Evolutionary conservation across 1,140 invertebrate genomes (phyloP), one percentile per base, ranked within the genome.

Genomic region (Lethocerus indicus): DNA sequence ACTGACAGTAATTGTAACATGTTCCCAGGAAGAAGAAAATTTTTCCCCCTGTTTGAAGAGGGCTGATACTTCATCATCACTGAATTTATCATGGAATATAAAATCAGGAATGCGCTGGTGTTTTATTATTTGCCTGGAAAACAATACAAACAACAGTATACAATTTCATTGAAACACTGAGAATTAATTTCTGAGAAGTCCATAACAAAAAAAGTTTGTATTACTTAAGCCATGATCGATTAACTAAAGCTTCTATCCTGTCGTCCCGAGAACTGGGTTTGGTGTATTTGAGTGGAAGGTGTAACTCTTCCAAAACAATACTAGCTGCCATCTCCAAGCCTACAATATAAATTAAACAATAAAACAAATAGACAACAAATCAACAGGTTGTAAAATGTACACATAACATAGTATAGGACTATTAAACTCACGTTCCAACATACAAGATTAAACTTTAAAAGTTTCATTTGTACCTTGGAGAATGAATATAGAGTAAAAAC

Each of bases 171-270:
- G n/a, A n/a, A n/a, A n/a, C 43, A 49, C 25, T n/a, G 12, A 32
- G 40, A 41, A 13, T 25, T 41, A 37, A 35, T 9, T 16, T 40
- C 40, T 5, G 18, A 14, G 40, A 25, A 27, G 16, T 14, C 13
- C n/a, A 39, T 39, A 36, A 16, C 21, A 14, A 44, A 46, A 35
- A 46, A 41, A 29, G 39, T 47, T 40, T 51, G 36, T 57, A 56
- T 57, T 71, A 73, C 63, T 75, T 76, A 49, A 81, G 61, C 79
- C 79, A 82, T 52, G 61, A 66, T 59, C 71, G 73, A 59, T 79
- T 76, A 48, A 79, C 77, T 52, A 78, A 68, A 39, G 74, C 68
- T 53, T 72, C 64, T 59, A 70, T 78, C 56, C 73, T 63, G 36
- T 71, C 67, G 29, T 69, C 57, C 50, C 65, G 68, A 28, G 60